A percentile compares a stretch with the other conserved stretches of the same genome.
phyloP scores from a whole-genome alignment of 1,140 invertebrate genomes.

The Temnothorax nylanderi region DNA sequence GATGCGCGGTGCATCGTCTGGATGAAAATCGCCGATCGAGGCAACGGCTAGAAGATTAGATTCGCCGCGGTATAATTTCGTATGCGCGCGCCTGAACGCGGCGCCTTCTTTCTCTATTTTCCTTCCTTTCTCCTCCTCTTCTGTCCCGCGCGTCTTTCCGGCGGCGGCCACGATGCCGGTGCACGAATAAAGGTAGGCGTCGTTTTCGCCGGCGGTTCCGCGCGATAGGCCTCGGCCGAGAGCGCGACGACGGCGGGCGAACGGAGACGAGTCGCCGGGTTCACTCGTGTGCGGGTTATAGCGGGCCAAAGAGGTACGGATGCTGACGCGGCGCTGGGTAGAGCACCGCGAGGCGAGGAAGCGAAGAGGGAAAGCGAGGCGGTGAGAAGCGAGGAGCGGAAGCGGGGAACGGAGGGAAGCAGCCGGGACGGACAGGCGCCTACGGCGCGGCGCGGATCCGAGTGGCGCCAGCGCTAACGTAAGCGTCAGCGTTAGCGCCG shows the following conservation, averaged over 20 bases:
- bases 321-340: conserved; percentile 21
- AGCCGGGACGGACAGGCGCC: conserved; percentile 72
- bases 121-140: conserved; percentile 4
- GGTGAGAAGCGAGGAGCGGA: background rate
- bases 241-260: background rate
- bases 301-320: conserved; percentile 62
- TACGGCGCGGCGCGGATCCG: conserved; percentile 70
- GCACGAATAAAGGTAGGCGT: conserved; percentile 58
- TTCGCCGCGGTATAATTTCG: conserved; percentile 59
- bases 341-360: background rate
- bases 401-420: conserved; percentile 5
- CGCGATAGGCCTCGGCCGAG: background rate
- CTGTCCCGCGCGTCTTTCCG: no score
- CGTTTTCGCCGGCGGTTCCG: conserved; percentile 52
- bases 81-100: conserved; percentile 27
- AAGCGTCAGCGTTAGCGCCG: conserved; percentile 74
- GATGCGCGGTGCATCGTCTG: conserved; percentile 25
- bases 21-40: conserved; percentile 49
- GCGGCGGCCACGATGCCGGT: background rate
- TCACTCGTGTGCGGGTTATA: conserved; percentile 55
- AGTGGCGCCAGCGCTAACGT: conserved; percentile 76
- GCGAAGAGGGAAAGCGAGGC: background rate
- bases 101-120: background rate
- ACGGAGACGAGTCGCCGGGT: background rate
- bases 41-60: conserved; percentile 61